Conservation (phyloP, 2,888 invertebrate species). For the Argynnis bischoffii region DNA sequence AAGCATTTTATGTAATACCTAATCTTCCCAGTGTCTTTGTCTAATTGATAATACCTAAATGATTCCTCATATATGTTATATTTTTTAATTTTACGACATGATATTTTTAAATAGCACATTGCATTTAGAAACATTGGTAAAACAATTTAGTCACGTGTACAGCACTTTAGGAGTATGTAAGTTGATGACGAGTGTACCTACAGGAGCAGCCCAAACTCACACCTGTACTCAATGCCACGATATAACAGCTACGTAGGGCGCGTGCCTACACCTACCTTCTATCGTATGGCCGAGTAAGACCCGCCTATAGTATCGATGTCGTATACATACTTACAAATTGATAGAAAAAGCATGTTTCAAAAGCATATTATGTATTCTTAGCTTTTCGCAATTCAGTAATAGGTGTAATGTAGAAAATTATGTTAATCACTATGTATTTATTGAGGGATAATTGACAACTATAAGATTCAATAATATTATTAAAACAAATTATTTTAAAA, state of each 20-base stretch:
- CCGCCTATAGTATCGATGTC: conserved; percentile 54
- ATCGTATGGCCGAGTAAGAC: conserved; percentile 76
- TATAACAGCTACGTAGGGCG: conserved; percentile 74
- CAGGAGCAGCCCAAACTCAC: conserved; percentile 75
- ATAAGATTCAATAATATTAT: too few relatives aligned
- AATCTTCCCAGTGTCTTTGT: too few relatives aligned
- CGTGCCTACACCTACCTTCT: conserved; percentile 77
- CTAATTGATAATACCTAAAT: too few relatives aligned
- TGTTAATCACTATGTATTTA: too few relatives aligned
- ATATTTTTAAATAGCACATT: too few relatives aligned
- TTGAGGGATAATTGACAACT: too few relatives aligned
- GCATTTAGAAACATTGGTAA: background rate
- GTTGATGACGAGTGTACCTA: conserved; percentile 46
- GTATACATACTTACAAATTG: conserved; percentile 12
- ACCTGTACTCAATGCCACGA: conserved; percentile 72
- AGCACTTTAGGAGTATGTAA: conserved; percentile 10
- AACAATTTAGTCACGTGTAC: background rate
- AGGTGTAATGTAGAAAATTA: background rate
- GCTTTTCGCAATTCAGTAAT: background rate
- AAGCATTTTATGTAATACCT: too few relatives aligned
- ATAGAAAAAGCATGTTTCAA: background rate
- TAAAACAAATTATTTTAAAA: too few relatives aligned
- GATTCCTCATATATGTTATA: too few relatives aligned
- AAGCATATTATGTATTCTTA: background rate
- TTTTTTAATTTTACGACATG: too few relatives aligned